Evolutionary conservation across 2,888 invertebrate species (phyloP), one percentile per base, ranked within the genome.

Genomic region (Erebia ligea): DNA sequence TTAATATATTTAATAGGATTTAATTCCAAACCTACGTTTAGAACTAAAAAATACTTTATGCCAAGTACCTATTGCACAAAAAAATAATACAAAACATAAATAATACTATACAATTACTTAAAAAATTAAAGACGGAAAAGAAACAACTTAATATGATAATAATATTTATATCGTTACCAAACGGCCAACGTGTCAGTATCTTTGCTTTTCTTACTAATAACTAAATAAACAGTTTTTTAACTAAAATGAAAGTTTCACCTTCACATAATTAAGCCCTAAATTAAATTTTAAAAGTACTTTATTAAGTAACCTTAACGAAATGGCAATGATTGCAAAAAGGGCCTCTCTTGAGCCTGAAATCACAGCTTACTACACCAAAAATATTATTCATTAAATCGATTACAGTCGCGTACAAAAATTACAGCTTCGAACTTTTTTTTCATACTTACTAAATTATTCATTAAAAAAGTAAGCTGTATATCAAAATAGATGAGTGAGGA

Each of bases 221-320:
- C 17, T 67, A 56, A 58, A 48, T 13, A n/a, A 48, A 58, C n/a
- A 67, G n/a, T 13, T 13, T 64, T 52, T 34, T 58, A 67, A 52
- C 34, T 52, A 67, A 67, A 67, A 59, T 79, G 83, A 85, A 83
- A 83, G 88, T 89, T 84, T 81, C 15, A 88, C 89, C 86, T 78
- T 79, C 85, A 80, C 75, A 4, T 50, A 19, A 52, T 52, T 50
- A 59, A 17, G 19, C 77, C 70, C 78, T 72, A 71, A 66, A 70
- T 61, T 64, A 75, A 71, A 74, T 48, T 58, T 78, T 76, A 75
- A 76, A 75, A 75, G 81, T 84, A 84, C 62, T 68, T 70, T 69
- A 80, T 82, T 84, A 86, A 84, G 82, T 85, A 87, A 81, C 84
- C 85, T 81, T 85, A 81, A 79, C 78, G 78, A 88, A 87, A 89